These are phyloP conservation scores for Ochlodes sylvanus DNA, from an alignment of 2,888 invertebrate species.

Conservation along the genomic window DNA sequence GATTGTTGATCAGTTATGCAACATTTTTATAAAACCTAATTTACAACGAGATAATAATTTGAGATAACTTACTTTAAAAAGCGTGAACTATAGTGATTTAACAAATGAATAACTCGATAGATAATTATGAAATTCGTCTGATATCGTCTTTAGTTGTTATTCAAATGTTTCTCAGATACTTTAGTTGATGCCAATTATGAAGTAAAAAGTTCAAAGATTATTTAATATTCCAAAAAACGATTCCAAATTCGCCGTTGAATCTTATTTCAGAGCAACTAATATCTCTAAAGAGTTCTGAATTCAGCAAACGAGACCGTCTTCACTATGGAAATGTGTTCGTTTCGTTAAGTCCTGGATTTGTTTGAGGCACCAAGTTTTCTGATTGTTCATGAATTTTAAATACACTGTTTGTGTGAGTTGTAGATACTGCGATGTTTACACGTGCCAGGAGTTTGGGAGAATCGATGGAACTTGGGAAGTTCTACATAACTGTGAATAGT, in stretches of 20 bases:
- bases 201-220: not conserved
- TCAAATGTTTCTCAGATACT: no score
- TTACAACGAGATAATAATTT: no score
- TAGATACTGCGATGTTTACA: constrained; percentile 31
- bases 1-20: no score
- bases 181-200: no score
- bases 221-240: not conserved
- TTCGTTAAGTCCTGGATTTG: constrained; percentile 39
- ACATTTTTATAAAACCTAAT: no score
- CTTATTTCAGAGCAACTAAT: constrained; percentile 12
- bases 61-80: no score
- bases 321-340: constrained; percentile 45
- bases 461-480: not conserved
- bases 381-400: constrained; percentile 52
- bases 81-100: no score
- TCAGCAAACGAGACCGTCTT: constrained; percentile 35
- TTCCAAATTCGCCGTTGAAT: not conserved
- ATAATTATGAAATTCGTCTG: no score
- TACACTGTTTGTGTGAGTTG: constrained; percentile 43
- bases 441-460: constrained; percentile 27
- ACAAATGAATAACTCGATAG: no score
- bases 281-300: constrained; percentile 17
- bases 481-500: not conserved
- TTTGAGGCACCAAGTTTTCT: constrained; percentile 39
- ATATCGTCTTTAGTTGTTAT: no score